Percentiles rank a stretch among this genome's conserved stretches.
These are phyloP conservation scores for Melolontha melolontha DNA, from an alignment of 2,888 invertebrate genomes.

Conservation along the genomic window DNA sequence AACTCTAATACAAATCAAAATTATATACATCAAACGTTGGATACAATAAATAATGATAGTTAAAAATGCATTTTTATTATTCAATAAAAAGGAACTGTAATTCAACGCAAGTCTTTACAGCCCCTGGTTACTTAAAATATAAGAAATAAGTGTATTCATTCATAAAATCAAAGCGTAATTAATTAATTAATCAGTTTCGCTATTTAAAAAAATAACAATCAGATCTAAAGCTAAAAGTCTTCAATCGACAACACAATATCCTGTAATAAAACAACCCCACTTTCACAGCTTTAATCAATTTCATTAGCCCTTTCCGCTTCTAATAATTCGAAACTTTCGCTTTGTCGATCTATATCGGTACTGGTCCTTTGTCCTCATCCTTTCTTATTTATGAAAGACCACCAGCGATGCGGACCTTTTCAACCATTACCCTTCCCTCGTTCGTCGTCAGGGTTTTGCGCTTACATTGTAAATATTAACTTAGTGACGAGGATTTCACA, in stretches of 20 bases:
- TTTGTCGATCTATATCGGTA: conserved; percentile 10
- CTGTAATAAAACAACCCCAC: conserved; percentile 16
- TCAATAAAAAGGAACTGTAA: no score
- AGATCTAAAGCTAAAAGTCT: not conserved
- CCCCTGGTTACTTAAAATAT: no score
- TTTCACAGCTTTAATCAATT: conserved; percentile 18
- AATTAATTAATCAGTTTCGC: no score
- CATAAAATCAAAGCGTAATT: no score
- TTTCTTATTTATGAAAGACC: conserved; percentile 17
- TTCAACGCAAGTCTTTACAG: no score
- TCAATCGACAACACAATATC: not conserved
- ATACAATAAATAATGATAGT: no score
- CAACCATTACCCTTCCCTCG: no score
- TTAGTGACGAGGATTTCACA: conserved; percentile 6
- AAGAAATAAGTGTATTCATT: no score
- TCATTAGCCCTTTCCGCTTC: conserved; percentile 19
- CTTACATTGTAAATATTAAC: conserved; percentile 15
- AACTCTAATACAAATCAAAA: no score
- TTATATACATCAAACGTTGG: no score
- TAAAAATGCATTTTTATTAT: no score
- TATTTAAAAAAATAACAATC: no score
- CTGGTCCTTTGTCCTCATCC: conserved; percentile 18
- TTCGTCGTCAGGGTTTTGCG: conserved; percentile 14
- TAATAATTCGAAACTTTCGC: conserved; percentile 25
- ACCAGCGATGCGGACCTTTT: conserved; percentile 4